phyloP scores from a whole-genome alignment of 2,888 invertebrate genomes.

The Incurvaria masculella region DNA sequence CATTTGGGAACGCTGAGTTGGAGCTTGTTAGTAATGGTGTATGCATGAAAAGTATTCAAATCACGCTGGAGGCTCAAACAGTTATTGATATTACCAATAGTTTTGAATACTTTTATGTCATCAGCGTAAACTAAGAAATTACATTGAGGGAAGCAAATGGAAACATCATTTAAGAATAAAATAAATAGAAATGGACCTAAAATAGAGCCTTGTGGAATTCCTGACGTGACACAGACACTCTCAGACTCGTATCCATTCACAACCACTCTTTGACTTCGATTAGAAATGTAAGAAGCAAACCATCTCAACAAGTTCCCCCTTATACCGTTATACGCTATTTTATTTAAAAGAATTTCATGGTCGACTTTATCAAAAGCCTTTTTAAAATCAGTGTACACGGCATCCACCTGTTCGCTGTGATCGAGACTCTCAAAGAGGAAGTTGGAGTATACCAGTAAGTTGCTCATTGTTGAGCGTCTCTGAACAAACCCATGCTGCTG shows the following conservation, averaged over 20 bases:
- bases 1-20: slow-evolving; percentile 7
- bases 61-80: slow-evolving; percentile 6
- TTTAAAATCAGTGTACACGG: slow-evolving; percentile 10
- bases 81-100: slow-evolving; percentile 5
- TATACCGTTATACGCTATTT: slow-evolving; percentile 12
- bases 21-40: slow-evolving; percentile 11
- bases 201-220: slow-evolving; percentile 17
- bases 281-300: slow-evolving; percentile 14
- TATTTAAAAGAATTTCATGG: slow-evolving; percentile 9
- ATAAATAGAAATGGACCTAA: slow-evolving; percentile 14
- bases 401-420: slow-evolving; percentile 6
- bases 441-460: slow-evolving; percentile 9
- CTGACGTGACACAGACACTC: slow-evolving; percentile 6
- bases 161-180: slow-evolving; percentile 14
- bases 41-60: slow-evolving; percentile 6
- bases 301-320: slow-evolving; percentile 10
- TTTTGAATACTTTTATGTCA: slow-evolving; percentile 11
- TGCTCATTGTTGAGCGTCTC: slow-evolving; percentile 5
- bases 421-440: slow-evolving; percentile 10
- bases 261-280: slow-evolving; percentile 14
- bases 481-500: slow-evolving; percentile 14
- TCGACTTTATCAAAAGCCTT: slow-evolving; percentile 14
- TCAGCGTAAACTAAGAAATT: slow-evolving; percentile 12
- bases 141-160: slow-evolving; percentile 4
- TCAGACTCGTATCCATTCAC: slow-evolving; percentile 10